Evolutionary conservation across 2,797 vertebrate species (phyloP).

Genomic region (Leontocebus nigricollis): DNA sequence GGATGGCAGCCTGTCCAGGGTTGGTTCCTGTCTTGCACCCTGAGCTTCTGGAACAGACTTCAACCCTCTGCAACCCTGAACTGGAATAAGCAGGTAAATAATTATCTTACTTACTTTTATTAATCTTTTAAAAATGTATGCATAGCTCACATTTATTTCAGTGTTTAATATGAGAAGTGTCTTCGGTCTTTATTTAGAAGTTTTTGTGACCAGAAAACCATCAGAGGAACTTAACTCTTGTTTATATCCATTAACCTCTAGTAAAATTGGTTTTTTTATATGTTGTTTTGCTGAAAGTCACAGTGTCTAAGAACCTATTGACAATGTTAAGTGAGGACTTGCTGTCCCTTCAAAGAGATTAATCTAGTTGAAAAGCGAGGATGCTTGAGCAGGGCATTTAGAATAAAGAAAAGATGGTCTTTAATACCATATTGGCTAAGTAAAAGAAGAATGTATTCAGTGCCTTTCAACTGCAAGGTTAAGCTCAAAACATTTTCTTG

Average conservation of each 20-base stretch:
- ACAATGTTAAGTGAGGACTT: neutral
- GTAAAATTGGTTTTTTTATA: neutral
- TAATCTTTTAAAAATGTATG: neutral
- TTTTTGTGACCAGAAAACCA: neutral
- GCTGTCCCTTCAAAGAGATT: neutral
- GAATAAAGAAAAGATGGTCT: neutral
- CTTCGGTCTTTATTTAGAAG: neutral
- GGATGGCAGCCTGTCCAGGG: neutral
- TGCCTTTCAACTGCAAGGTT: neutral
- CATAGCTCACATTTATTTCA: neutral
- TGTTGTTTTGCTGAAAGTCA: neutral
- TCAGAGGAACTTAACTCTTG: neutral
- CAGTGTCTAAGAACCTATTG: neutral
- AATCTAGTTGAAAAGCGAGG: neutral
- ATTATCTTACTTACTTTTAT: neutral
- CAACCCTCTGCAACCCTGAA: neutral
- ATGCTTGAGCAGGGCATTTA: neutral
- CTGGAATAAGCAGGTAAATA: neutral
- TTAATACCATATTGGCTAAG: neutral
- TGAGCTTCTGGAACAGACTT: neutral
- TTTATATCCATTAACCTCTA: neutral
- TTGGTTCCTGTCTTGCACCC: neutral
- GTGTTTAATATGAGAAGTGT: neutral
- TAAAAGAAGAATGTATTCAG: neutral
- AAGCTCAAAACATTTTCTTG: neutral